Evolutionary conservation across 1,140 invertebrate genomes (phyloP), one percentile per base, ranked within the genome.

Genomic region (Drosophila cardini): DNA sequence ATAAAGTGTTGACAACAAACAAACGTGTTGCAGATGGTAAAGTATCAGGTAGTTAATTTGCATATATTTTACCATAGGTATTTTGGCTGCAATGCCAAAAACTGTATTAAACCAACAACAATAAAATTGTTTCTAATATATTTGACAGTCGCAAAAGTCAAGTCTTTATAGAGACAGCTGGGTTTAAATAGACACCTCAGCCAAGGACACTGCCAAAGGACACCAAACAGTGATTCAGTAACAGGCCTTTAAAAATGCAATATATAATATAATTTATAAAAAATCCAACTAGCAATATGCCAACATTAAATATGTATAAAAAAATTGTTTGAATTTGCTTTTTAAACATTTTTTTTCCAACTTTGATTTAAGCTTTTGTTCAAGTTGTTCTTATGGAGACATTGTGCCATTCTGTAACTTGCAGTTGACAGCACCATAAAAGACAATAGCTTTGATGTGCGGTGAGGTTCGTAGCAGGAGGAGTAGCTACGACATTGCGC

Each of bases 81-180:
- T 73, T 60, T 73, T 69, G 71, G 64, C 71, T 61, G 34, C 21
- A 32, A 30, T 55, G 64, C 64, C 71, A 73, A 61, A 68, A 61
- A 32, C 13, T 40, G 38, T 11, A 48, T 4, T 4, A 34, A 43
- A 38, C 2, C 11, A 55, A 13, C 4, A 30, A 42, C 10, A 26
- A 26, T 6, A 8, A 68, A 26, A 26, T 26, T 26, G 21, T 45
- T 57, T 43, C 38, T 30, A 70, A 45, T 55, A 34, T 67, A 50
- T 42, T 4, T 38, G 11, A 18, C 8, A 57, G 9, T n/a, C 52
- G 9, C 32, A 5, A 32, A 16, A 11, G 16, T 42, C n/a, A 48
- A 64, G 30, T 50, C 6, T 2, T 13, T 8, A 13, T n/a, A 4
- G 11, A 50, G 63, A 42, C 18, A 30, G 15, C 30, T 43, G 38